Base-by-base conservation (phyloP, 2,113 vertebrate genomes). In the Hydropotes inermis region DNA sequence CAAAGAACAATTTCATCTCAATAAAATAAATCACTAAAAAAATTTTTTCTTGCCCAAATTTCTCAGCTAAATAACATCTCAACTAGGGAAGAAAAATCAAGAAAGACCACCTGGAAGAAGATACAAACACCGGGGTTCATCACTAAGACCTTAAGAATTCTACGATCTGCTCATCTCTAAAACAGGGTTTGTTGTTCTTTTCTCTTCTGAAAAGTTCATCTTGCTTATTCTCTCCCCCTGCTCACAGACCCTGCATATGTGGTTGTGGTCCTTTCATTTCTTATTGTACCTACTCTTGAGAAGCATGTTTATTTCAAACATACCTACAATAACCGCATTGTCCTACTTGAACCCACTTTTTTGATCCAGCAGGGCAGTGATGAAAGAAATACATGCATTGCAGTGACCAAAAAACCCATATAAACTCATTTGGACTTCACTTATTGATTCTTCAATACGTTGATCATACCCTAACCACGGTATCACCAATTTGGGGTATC, bases 31-130 rank as follows among this genome's bases (percentile, higher is more conserved):
- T 76, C 54, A 39, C 39, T 9, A n/a, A 17, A 16, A 43, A 54
- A 25, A 54, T 58, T 79, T 43, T 74, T 58, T 12, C 17, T 94
- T 13, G 74, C 30, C 83, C 52, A 55, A 92, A 64, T 58, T 87
- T 95, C 61, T 87, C 85, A 96, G 36, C 47, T 96, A 82, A 96
- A 96, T 79, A 30, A 36, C 50, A 89, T 87, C 33, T 85, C 28
- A 88, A 70, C 3, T 78, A 76, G 67, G 33, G 11, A 88, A 76
- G 23, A 43, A 70, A 87, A n/a, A n/a, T n/a, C n/a, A 17, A 45
- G 33, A 87, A 25, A 74, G 52, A 87, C 11, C 7, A 39, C n/a
- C 3, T 82, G 47, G 57, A 96, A 83, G 47, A 33, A 89, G 33
- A 93, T 61, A 58, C 45, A 45, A 91, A 90, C 11, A 27, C 17